phyloP scores from a whole-genome alignment of 92 coral and sea anemone genomes.

The Bergia puertoricense region DNA sequence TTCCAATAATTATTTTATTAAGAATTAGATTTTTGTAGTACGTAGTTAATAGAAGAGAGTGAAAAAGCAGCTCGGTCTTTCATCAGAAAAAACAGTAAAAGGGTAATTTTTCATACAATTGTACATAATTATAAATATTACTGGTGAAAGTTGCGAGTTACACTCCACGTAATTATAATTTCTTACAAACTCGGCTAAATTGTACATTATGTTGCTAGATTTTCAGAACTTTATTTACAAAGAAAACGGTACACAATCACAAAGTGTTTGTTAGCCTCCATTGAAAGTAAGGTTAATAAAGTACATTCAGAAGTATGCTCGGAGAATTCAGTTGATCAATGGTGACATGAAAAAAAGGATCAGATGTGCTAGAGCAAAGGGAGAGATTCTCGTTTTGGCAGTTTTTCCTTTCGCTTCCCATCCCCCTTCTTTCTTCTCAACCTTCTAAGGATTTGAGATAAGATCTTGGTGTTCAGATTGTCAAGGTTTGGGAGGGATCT shows the following conservation, averaged over 20 bases:
- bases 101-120: constrained; percentile 40
- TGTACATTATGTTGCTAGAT: constrained; percentile 7
- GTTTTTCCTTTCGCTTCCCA: too few relatives aligned
- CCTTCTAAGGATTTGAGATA: too few relatives aligned
- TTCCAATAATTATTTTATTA: neutral
- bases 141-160: neutral
- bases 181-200: neutral
- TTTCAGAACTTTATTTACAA: constrained; percentile 32
- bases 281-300: neutral
- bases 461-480: too few relatives aligned
- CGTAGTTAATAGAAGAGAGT: neutral
- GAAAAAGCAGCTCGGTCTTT: neutral
- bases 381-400: too few relatives aligned
- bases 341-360: neutral
- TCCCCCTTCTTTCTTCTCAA: too few relatives aligned
- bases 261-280: neutral
- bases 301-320: constrained; percentile 11
- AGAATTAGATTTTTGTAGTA: neutral
- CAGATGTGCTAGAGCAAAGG: neutral
- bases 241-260: constrained; percentile 6
- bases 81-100: constrained; percentile 19
- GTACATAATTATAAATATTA: constrained; percentile 31
- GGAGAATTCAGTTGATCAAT: neutral
- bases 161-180: constrained; percentile 8
- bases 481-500: too few relatives aligned